Evolutionary conservation across 2,888 invertebrate genomes (phyloP).

Genomic region (Lasioglossum zephyrum): DNA sequence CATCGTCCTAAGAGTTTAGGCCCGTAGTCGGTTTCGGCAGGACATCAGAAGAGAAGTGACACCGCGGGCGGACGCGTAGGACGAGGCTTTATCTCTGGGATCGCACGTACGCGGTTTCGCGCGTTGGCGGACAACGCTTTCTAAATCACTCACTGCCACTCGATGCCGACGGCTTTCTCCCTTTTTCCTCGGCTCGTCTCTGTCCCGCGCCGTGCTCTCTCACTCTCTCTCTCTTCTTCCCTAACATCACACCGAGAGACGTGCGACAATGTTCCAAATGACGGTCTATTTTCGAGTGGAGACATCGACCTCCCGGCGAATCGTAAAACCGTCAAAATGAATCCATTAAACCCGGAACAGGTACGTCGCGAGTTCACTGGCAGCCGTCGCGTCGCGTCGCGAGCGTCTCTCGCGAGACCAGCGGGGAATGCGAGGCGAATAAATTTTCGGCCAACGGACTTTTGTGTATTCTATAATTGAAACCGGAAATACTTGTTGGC

Average conservation of each 20-base stretch:
- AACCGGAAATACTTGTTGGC: conserved; percentile 14
- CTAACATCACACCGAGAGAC: conserved; percentile 35
- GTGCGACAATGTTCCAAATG: conserved; percentile 70
- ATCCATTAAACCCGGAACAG: conserved; percentile 70
- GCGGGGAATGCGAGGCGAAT: conserved; percentile 6
- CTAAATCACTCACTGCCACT: conserved; percentile 76
- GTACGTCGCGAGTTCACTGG: conserved; percentile 42
- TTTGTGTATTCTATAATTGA: conserved; percentile 20
- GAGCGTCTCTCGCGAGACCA: conserved; percentile 12
- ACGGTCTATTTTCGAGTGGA: conserved; percentile 71
- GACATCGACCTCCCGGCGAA: conserved; percentile 70
- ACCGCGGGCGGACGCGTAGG: conserved; percentile 61
- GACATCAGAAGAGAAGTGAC: conserved; percentile 58
- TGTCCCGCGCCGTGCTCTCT: conserved; percentile 11
- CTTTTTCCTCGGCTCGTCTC: conserved; percentile 59
- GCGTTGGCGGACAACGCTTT: conserved; percentile 79
- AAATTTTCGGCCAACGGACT: conserved; percentile 28
- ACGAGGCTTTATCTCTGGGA: conserved; percentile 76
- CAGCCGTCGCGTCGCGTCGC: neutral
- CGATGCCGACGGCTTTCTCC: conserved; percentile 58
- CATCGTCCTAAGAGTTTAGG: neutral
- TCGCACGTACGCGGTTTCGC: conserved; percentile 71
- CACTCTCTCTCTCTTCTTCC: conserved; percentile 10
- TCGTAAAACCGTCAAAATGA: conserved; percentile 70
- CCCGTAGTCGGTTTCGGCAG: conserved; percentile 53